Conservation (phyloP, 2,888 invertebrate genomes). For the Tenthredo mesomela region DNA sequence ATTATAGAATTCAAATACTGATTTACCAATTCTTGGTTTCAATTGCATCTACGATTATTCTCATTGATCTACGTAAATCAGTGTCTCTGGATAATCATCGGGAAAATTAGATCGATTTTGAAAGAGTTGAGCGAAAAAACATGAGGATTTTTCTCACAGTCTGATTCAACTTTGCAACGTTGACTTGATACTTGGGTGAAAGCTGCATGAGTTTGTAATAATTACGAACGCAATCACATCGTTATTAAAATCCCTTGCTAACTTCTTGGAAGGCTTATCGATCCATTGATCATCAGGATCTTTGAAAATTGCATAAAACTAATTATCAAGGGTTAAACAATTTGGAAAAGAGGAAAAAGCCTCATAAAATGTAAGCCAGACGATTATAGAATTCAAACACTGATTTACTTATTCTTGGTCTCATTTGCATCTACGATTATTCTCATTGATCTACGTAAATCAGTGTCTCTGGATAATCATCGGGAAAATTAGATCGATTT, state of each 20-base stretch:
- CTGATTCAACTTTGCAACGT: no score
- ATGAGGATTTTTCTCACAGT: no score
- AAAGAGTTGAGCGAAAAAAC: background rate
- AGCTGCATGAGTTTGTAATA: no score
- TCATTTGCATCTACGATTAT: background rate
- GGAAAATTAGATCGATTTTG: background rate
- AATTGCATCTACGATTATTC: background rate
- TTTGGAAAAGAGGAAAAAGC: background rate
- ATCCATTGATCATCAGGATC: no score
- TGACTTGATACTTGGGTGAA: no score
- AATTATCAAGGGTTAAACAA: no score
- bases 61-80: background rate
- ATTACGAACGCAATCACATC: no score
- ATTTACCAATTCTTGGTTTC: background rate
- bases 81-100: background rate
- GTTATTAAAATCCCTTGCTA: no score
- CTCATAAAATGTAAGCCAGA: background rate
- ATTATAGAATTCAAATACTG: background rate
- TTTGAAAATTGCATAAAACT: no score
- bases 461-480: background rate
- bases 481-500: background rate
- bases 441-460: background rate
- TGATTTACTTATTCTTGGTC: background rate
- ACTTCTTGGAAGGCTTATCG: no score
- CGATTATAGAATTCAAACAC: background rate